Evolutionary conservation across 2,797 vertebrate species (phyloP).

Genomic region (Peromyscus aztecus): DNA sequence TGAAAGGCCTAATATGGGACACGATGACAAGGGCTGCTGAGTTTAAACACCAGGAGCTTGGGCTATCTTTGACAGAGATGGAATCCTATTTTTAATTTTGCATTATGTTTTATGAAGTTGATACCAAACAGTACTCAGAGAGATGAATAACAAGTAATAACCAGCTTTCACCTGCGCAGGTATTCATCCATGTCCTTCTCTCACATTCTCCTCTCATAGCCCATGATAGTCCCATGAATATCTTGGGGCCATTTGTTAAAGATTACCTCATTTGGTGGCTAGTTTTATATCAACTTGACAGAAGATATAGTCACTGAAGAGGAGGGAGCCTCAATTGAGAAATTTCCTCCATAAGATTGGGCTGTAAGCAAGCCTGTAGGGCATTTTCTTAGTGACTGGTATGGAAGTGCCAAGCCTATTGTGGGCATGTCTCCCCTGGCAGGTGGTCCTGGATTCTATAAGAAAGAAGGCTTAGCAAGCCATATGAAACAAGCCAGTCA

Average conservation of each 20-base stretch:
- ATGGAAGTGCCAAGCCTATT: neutral
- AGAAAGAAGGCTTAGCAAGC: neutral
- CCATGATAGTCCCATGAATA: neutral
- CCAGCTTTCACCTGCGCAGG: neutral
- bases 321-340: neutral
- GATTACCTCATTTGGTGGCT: neutral
- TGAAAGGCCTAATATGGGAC: neutral
- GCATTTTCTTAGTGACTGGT: neutral
- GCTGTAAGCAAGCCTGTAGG: neutral
- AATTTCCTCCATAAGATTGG: neutral
- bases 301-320: neutral
- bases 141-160: neutral
- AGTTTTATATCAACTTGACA: neutral
- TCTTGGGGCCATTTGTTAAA: neutral
- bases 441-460: neutral
- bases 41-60: neutral
- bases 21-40: neutral
- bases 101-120: neutral
- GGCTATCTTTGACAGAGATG: neutral
- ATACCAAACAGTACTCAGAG: neutral
- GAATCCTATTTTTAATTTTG: slow-evolving; percentile 29
- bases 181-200: neutral
- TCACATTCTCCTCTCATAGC: neutral
- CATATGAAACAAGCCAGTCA: neutral
- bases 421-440: no score